Conservation (phyloP, 2,113 vertebrate genomes). For the Sinosuthora webbiana region DNA sequence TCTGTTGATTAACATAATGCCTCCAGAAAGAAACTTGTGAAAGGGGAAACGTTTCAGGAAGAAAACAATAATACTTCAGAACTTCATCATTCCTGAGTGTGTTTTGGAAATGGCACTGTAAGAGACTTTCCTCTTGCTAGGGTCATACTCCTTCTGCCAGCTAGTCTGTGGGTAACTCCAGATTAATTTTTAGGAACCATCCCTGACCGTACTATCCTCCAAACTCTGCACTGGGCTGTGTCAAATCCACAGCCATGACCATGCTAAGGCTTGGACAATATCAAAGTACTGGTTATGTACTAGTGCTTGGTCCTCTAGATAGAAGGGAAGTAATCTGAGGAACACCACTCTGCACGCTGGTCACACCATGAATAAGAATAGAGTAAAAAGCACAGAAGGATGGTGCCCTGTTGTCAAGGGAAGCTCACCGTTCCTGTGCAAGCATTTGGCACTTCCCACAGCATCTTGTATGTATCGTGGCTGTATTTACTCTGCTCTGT, state of each 20-base stretch:
- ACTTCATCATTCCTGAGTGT: not conserved
- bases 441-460: not conserved
- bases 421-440: not conserved
- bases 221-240: not conserved
- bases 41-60: not conserved
- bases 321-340: not conserved
- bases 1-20: not conserved
- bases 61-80: not conserved
- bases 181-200: not conserved
- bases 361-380: not conserved
- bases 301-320: not conserved
- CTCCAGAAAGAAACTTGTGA: not conserved
- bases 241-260: not conserved
- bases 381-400: not conserved
- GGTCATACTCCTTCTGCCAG: not conserved
- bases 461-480: not conserved
- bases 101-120: not conserved
- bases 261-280: not conserved
- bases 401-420: not conserved
- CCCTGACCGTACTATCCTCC: not conserved
- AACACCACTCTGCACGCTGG: not conserved
- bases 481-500: not conserved
- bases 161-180: not conserved
- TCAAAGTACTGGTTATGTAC: not conserved
- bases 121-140: not conserved